Conservation (phyloP, 2,113 vertebrate species). For the Calypte anna region DNA sequence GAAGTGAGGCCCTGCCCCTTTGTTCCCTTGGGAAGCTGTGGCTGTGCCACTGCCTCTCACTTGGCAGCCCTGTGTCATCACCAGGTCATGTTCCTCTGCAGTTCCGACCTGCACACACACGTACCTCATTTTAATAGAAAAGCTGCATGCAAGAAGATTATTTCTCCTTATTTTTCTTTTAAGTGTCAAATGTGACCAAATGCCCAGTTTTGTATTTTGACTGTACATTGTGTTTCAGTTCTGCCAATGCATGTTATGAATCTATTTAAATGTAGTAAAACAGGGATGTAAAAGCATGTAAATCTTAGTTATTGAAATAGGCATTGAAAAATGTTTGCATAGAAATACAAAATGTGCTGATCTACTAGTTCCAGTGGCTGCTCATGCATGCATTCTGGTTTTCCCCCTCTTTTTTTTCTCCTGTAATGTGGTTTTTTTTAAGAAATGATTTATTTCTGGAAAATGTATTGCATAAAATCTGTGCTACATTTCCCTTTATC, state of each 20-base stretch:
- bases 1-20: not conserved
- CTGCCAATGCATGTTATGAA: not conserved
- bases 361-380: not conserved
- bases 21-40: not conserved
- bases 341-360: not conserved
- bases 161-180: not conserved
- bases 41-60: not conserved
- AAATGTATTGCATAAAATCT: not conserved
- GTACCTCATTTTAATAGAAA: not conserved
- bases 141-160: not conserved
- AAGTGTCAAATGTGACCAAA: no score
- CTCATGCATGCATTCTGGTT: not conserved
- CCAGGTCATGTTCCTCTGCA: not conserved
- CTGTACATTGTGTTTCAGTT: not conserved
- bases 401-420: not conserved
- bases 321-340: not conserved
- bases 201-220: not conserved
- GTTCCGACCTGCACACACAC: not conserved
- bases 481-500: not conserved
- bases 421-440: not conserved
- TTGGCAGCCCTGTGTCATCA: accelerated
- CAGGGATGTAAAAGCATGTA: not conserved
- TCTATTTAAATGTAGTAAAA: not conserved
- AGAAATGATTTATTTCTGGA: not conserved
- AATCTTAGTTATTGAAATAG: not conserved